Conservation (phyloP, 1,140 invertebrate genomes). For the Drosophila setifemur region DNA sequence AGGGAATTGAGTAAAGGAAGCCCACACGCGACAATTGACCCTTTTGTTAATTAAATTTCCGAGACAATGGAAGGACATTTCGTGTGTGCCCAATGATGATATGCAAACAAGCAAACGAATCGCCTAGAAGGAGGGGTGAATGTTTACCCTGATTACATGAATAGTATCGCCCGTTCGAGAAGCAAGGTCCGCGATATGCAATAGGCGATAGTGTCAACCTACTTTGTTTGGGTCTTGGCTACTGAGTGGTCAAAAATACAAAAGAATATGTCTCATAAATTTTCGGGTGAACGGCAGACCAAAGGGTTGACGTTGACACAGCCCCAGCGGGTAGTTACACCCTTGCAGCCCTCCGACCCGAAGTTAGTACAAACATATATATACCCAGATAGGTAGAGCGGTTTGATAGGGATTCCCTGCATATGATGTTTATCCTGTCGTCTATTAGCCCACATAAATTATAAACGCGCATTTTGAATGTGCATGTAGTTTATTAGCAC, state of each 20-base stretch:
- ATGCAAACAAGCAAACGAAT: slow-evolving; percentile 63
- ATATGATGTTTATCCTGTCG: slow-evolving; percentile 67
- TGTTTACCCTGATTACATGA: slow-evolving; percentile 67
- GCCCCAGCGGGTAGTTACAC: slow-evolving; percentile 33
- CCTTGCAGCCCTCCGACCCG: neutral
- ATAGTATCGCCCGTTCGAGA: slow-evolving; percentile 30
- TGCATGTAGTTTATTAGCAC: slow-evolving; percentile 78
- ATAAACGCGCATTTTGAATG: slow-evolving; percentile 58
- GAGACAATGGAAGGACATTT: slow-evolving; percentile 52
- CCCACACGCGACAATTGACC: slow-evolving; percentile 77
- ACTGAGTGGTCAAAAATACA: slow-evolving; percentile 12
- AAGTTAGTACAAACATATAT: neutral
- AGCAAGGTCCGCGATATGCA: slow-evolving; percentile 20
- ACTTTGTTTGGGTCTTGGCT: slow-evolving; percentile 21
- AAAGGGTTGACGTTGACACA: slow-evolving; percentile 70
- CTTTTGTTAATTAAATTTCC: slow-evolving; percentile 79
- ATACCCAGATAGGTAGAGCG: slow-evolving; percentile 16
- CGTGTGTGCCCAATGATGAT: slow-evolving; percentile 42
- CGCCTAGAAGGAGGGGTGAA: slow-evolving; percentile 19
- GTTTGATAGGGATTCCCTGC: slow-evolving; percentile 38
- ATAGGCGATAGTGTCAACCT: slow-evolving; percentile 50
- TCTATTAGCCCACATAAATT: slow-evolving; percentile 73
- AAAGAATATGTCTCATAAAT: slow-evolving; percentile 60
- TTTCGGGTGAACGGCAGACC: slow-evolving; percentile 26
- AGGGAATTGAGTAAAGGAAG: neutral